A percentile compares a stretch with the other conserved stretches of the same genome.
These are phyloP conservation scores for Phylloscopus trochiloides DNA, from an alignment of 2,113 vertebrate genomes.

Conservation along the genomic window DNA sequence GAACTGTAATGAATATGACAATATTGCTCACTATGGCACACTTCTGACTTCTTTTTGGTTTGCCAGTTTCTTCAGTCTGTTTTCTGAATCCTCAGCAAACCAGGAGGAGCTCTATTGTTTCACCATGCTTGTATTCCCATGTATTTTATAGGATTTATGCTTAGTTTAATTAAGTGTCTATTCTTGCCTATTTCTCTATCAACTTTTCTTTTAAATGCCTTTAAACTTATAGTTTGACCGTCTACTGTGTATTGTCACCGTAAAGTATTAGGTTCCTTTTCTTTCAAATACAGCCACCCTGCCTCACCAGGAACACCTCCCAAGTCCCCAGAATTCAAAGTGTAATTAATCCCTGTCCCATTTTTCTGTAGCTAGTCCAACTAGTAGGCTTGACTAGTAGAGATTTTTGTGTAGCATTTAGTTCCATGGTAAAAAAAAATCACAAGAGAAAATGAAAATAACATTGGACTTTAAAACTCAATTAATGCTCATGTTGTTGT, in stretches of 20 bases:
- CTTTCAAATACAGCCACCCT: not conserved
- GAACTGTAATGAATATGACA: not conserved
- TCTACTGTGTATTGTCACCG: not conserved
- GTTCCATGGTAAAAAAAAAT: not conserved
- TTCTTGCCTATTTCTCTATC: not conserved
- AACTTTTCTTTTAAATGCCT: not conserved
- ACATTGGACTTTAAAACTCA: not conserved
- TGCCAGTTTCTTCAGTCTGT: not conserved
- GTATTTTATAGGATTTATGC: not conserved
- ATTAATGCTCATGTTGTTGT: not conserved
- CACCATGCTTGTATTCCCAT: fast-evolving
- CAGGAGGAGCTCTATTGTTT: not conserved
- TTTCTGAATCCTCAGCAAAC: not conserved
- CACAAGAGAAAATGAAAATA: not conserved
- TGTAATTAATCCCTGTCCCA: not conserved
- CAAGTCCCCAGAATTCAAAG: not conserved
- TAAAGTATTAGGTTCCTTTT: not conserved
- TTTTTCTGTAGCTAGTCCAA: not conserved
- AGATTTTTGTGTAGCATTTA: not conserved
- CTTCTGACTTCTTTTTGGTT: not conserved
- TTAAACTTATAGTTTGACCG: not conserved
- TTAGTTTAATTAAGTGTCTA: not conserved
- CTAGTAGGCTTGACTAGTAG: not conserved
- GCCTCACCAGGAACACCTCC: not conserved
- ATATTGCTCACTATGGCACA: not conserved